A percentile compares a stretch with the other conserved stretches of the same genome.
phyloP scores from a whole-genome alignment of 2,888 invertebrate genomes.

The Galeopsomyia nigrocyanea region DNA sequence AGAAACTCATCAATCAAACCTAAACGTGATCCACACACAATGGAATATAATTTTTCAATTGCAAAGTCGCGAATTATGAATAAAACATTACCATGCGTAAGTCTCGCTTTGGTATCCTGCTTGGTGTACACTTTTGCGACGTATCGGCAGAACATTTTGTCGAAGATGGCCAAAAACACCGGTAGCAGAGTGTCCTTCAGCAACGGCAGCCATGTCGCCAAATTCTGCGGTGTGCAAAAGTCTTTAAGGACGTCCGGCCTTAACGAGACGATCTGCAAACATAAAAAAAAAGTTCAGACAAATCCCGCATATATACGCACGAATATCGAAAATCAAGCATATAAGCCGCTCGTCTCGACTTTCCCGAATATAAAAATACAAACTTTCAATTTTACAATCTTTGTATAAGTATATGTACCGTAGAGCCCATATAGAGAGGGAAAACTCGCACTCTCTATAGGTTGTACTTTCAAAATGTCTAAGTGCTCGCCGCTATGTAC shows the following conservation, averaged over 20 bases:
- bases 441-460: background rate
- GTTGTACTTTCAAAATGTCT: background rate
- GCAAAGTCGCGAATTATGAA: no score
- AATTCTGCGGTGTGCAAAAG: slow-evolving; percentile 71
- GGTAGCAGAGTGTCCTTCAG: slow-evolving; percentile 74
- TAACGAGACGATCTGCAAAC: slow-evolving; percentile 70
- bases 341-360: background rate
- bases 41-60: no score
- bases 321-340: background rate
- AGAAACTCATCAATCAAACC: no score
- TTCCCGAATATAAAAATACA: no score
- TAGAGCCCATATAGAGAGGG: background rate
- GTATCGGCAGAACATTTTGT: slow-evolving; percentile 73
- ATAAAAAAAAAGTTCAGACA: background rate
- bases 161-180: slow-evolving; percentile 72
- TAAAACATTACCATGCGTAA: slow-evolving; percentile 59
- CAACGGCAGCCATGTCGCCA: slow-evolving; percentile 73
- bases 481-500: background rate
- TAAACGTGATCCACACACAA: no score
- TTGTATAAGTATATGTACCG: no score
- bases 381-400: no score
- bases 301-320: background rate
- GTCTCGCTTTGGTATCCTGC: slow-evolving; percentile 60
- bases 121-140: slow-evolving; percentile 71
- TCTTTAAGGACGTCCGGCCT: slow-evolving; percentile 70